Evolutionary conservation across 2,888 invertebrate genomes (phyloP).

Genomic region (Lordiphosa andalusiaca): DNA sequence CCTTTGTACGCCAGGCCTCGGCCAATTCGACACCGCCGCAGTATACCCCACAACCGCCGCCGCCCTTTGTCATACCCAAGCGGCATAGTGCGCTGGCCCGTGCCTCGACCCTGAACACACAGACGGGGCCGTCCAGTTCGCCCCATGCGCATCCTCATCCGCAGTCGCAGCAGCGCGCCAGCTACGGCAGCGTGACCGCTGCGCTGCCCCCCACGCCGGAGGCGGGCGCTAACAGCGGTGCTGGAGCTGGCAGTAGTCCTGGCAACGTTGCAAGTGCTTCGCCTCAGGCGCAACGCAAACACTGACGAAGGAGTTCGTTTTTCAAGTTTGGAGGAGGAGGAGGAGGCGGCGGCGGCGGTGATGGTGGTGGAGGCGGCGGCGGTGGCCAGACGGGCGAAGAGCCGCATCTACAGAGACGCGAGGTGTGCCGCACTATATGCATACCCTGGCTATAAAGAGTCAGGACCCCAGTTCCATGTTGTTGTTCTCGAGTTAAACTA

Average conservation of each 20-base stretch:
- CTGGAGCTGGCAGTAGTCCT: slow-evolving; percentile 19
- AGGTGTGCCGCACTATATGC: slow-evolving; percentile 78
- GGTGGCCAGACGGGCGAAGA: slow-evolving; percentile 69
- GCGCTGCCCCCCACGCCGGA: slow-evolving; percentile 59
- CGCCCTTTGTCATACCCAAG: slow-evolving; percentile 80
- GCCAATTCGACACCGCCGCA: slow-evolving; percentile 80
- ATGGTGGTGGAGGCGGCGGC: slow-evolving; percentile 49
- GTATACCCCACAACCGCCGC: slow-evolving; percentile 79
- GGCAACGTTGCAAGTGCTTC: slow-evolving; percentile 56
- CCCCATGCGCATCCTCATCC: slow-evolving; percentile 17
- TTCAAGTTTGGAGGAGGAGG: slow-evolving; percentile 64
- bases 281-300: slow-evolving; percentile 73
- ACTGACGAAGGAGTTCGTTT: slow-evolving; percentile 80
- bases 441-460: slow-evolving; percentile 77
- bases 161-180: slow-evolving; percentile 60
- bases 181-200: slow-evolving; percentile 68
- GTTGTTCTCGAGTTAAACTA: background rate
- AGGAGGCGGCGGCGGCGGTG: slow-evolving; percentile 24
- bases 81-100: slow-evolving; percentile 75
- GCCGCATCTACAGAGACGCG: slow-evolving; percentile 65
- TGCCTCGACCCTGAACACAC: slow-evolving; percentile 63
- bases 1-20: slow-evolving; percentile 78
- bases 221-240: slow-evolving; percentile 28
- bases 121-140: slow-evolving; percentile 15
- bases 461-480: slow-evolving; percentile 1